A percentile compares a stretch with the other conserved stretches of the same genome.
Evolutionary conservation across 2,113 vertebrate genomes (phyloP).

Genomic region (Ahaetulla prasina): DNA sequence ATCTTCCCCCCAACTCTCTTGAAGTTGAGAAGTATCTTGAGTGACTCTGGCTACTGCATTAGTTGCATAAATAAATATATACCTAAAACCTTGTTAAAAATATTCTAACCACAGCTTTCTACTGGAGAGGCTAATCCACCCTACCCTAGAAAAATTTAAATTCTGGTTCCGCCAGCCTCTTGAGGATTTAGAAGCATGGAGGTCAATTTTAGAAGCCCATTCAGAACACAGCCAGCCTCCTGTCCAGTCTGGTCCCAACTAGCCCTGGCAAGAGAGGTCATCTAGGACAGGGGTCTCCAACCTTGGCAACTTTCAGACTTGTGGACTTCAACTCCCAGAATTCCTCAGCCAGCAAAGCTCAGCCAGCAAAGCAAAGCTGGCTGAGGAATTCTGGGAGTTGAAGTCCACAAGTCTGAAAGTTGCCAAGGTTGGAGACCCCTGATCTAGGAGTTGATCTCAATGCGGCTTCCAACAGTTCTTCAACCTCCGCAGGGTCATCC

Average conservation of each 20-base stretch:
- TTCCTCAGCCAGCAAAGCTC: too few species aligned
- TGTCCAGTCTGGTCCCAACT: not conserved
- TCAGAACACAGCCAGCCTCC: not conserved
- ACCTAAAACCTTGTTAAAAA: slow-evolving; percentile 29
- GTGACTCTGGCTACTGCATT: slow-evolving; percentile 43
- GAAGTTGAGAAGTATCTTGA: slow-evolving; percentile 61
- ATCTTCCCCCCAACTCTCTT: slow-evolving; percentile 15
- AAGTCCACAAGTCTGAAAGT: too few species aligned
- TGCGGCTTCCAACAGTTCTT: not conserved
- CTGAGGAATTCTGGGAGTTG: too few species aligned
- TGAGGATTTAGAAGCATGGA: not conserved
- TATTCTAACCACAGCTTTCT: slow-evolving; percentile 38
- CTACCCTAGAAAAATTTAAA: slow-evolving; percentile 35
- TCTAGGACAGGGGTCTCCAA: too few species aligned
- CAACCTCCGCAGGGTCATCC: not conserved
- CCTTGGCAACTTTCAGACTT: too few species aligned
- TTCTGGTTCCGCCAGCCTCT: not conserved
- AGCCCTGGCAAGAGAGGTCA: not conserved
- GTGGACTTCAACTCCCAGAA: too few species aligned
- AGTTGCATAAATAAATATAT: slow-evolving; percentile 67
- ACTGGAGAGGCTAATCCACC: slow-evolving; percentile 15
- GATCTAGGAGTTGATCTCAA: not conserved
- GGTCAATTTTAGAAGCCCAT: not conserved
- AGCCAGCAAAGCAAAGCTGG: too few species aligned
- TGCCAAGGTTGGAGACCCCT: too few species aligned